These are phyloP conservation scores for Axinella damicornis DNA, from an alignment of 37 sponge, comb jelly and placozoan genomes.

Conservation along the genomic window DNA sequence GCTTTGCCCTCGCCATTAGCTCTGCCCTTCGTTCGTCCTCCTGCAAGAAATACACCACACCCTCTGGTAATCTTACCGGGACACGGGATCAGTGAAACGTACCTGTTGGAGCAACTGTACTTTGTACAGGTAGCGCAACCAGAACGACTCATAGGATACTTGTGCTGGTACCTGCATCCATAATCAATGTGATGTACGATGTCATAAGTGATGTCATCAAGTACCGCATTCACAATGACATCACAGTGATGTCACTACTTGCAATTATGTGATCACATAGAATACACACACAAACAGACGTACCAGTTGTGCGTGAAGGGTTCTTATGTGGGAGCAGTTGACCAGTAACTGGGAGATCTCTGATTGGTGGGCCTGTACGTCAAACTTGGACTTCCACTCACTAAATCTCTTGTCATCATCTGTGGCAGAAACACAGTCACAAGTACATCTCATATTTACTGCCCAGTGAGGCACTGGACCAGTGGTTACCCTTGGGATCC, in stretches of 20 bases:
- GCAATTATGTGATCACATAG: too few relatives aligned
- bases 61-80: too few relatives aligned
- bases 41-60: slow-evolving; percentile 13
- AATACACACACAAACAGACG: not conserved
- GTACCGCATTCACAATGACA: too few relatives aligned
- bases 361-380: slow-evolving; percentile 52
- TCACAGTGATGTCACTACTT: too few relatives aligned
- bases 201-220: too few relatives aligned
- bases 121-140: slow-evolving; percentile 73
- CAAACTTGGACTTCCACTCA: slow-evolving; percentile 59
- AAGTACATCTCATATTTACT: not conserved
- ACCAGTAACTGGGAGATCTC: slow-evolving; percentile 73
- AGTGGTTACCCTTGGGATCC: slow-evolving; percentile 30
- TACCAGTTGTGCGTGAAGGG: slow-evolving; percentile 66
- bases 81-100: not conserved
- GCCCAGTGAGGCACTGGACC: too few relatives aligned
- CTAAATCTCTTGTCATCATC: slow-evolving; percentile 22
- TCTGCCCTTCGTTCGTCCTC: slow-evolving; percentile 65
- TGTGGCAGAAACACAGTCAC: not conserved
- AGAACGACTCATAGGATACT: slow-evolving; percentile 77
- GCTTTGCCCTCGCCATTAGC: slow-evolving; percentile 68
- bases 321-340: slow-evolving; percentile 45
- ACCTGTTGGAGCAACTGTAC: slow-evolving; percentile 57
- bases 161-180: slow-evolving; percentile 52
- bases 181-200: not conserved